phyloP scores from a whole-genome alignment of 2,113 vertebrate genomes.

The Plestiodon gilberti region DNA sequence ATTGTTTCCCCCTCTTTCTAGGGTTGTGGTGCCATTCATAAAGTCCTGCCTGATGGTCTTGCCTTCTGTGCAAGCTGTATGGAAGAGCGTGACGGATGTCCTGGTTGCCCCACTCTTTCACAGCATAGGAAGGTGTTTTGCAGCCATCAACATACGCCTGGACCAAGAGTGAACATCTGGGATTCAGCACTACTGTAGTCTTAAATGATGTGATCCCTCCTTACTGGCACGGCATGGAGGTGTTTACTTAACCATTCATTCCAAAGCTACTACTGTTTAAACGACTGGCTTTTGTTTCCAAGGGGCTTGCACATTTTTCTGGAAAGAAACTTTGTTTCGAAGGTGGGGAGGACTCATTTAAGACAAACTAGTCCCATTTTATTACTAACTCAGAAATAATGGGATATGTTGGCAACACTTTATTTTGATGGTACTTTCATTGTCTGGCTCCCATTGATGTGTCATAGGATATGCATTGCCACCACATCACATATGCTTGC shows the following conservation, averaged over 20 bases:
- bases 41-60: slow-evolving; percentile 86
- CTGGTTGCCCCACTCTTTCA: slow-evolving; percentile 81
- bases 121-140: slow-evolving; percentile 83
- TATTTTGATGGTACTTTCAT: slow-evolving; percentile 61
- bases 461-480: not conserved
- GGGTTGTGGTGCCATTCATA: slow-evolving; percentile 90
- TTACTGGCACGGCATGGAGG: slow-evolving; percentile 51
- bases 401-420: slow-evolving; percentile 55
- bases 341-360: slow-evolving; percentile 29
- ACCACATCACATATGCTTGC: not conserved
- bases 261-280: slow-evolving; percentile 46
- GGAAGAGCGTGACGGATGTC: slow-evolving; percentile 85
- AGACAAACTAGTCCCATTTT: slow-evolving; percentile 48
- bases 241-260: slow-evolving; percentile 59
- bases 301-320: slow-evolving; percentile 56
- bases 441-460: slow-evolving; percentile 42
- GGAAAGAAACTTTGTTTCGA: slow-evolving; percentile 50
- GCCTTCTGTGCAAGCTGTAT: slow-evolving; percentile 84
- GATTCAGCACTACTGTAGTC: slow-evolving; percentile 32
- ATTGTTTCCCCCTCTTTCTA: slow-evolving; percentile 64
- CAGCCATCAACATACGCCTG: slow-evolving; percentile 78
- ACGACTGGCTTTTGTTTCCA: slow-evolving; percentile 43
- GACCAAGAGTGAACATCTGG: slow-evolving; percentile 67
- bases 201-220: slow-evolving; percentile 58
- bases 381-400: not conserved